Evolutionary conservation across 2,888 invertebrate genomes (phyloP).

Genomic region (Carcina quercana): DNA sequence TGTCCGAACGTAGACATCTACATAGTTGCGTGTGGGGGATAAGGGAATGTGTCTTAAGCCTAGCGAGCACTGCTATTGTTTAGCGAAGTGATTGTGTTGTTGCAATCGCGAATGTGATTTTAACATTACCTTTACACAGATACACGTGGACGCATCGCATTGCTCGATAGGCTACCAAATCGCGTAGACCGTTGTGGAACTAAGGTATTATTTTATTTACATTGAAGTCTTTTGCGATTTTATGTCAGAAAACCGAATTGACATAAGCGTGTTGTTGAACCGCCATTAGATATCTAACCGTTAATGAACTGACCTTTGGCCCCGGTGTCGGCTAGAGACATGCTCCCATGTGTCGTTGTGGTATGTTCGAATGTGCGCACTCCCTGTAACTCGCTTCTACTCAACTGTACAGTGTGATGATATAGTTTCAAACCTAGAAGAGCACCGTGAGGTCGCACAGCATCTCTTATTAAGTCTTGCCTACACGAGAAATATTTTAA

Average conservation of each 20-base stretch:
- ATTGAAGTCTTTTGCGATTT: too few species aligned
- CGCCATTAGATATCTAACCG: too few species aligned
- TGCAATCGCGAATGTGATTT: constrained; percentile 7
- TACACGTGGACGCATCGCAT: not conserved
- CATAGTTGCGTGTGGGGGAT: not conserved
- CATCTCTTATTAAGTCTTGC: constrained; percentile 5
- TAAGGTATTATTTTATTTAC: too few species aligned
- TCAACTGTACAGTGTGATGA: constrained; percentile 22
- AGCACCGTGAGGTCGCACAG: constrained; percentile 24
- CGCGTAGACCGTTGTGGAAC: too few species aligned
- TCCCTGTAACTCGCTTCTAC: constrained; percentile 8
- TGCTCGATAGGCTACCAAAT: constrained; percentile 2
- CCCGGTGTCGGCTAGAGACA: not conserved
- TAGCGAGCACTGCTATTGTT: constrained; percentile 9
- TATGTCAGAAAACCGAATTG: too few species aligned
- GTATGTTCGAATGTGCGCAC: constrained; percentile 9
- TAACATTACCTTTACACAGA: not conserved
- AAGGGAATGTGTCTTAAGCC: too few species aligned
- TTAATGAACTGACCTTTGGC: too few species aligned
- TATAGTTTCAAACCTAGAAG: constrained; percentile 24
- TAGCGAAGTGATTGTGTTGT: constrained; percentile 7
- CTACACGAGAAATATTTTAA: not conserved
- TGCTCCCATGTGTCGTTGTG: not conserved
- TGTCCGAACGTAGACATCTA: not conserved
- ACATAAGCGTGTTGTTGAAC: too few species aligned